A percentile compares a stretch with the other conserved stretches of the same genome.
phyloP scores from a whole-genome alignment of 2,888 invertebrate genomes.

The Gryllus longicercus region DNA sequence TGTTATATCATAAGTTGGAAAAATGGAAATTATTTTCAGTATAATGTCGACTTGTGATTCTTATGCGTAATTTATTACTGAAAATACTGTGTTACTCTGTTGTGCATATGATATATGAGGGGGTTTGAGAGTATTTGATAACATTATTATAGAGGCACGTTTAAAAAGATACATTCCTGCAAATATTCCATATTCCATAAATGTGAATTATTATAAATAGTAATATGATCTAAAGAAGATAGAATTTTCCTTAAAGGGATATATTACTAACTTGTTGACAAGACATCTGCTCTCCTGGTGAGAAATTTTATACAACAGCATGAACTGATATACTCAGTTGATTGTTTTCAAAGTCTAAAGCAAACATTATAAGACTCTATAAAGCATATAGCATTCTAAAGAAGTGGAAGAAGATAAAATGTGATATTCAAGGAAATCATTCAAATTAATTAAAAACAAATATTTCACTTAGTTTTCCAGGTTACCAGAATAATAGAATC shows the following conservation, averaged over 20 bases:
- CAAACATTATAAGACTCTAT: not conserved
- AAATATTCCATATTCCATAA: conserved; percentile 7
- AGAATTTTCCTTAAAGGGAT: not conserved
- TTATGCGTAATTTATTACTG: too few relatives aligned
- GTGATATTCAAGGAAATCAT: not conserved
- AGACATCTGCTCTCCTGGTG: conserved; percentile 7
- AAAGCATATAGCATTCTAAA: not conserved
- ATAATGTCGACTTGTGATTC: too few relatives aligned
- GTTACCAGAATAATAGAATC: not conserved
- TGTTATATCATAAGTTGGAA: too few relatives aligned
- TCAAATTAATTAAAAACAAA: not conserved
- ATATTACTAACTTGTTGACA: not conserved
- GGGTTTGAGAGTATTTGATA: not conserved
- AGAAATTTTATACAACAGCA: conserved; percentile 7
- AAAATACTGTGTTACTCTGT: too few relatives aligned
- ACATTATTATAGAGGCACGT: not conserved
- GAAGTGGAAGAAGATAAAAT: not conserved
- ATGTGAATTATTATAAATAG: not conserved
- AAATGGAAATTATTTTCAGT: too few relatives aligned
- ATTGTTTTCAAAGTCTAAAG: conserved; percentile 17
- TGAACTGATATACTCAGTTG: conserved; percentile 17
- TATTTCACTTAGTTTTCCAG: not conserved
- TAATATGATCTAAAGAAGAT: not conserved
- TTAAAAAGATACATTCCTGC: not conserved
- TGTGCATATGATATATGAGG: too few relatives aligned